Conservation (phyloP, 2,888 invertebrate genomes). For the Chesias legatella region DNA sequence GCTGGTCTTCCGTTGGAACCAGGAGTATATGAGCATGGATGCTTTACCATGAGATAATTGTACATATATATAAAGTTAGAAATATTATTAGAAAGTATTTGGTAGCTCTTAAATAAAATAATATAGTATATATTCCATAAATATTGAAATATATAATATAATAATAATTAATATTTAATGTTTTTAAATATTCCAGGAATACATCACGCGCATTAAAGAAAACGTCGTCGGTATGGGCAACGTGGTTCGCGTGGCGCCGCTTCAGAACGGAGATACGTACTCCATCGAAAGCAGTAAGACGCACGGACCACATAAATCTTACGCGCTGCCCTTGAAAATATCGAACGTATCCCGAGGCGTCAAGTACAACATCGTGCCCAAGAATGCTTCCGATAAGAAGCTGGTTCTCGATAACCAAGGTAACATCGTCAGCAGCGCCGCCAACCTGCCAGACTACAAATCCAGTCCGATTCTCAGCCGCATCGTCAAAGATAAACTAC, state of each 20-base stretch:
- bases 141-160: no score
- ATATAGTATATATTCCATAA: no score
- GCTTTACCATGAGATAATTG: no score
- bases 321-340: slow-evolving; percentile 72
- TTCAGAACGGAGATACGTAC: slow-evolving; percentile 69
- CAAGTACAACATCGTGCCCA: slow-evolving; percentile 73
- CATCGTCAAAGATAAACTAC: slow-evolving; percentile 73
- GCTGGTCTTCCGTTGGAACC: no score
- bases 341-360: slow-evolving; percentile 71
- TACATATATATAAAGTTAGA: no score
- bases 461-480: slow-evolving; percentile 72
- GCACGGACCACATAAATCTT: slow-evolving; percentile 65
- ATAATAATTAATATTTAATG: no score
- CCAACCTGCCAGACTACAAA: slow-evolving; percentile 71
- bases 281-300: slow-evolving; percentile 67
- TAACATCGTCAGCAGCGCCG: slow-evolving; percentile 72
- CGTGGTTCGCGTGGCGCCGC: slow-evolving; percentile 82
- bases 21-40: no score
- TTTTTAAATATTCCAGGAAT: slow-evolving; percentile 54
- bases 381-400: slow-evolving; percentile 74
- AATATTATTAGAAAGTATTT: no score
- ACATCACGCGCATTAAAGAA: slow-evolving; percentile 81
- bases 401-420: slow-evolving; percentile 71
- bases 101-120: no score
- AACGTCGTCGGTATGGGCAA: slow-evolving; percentile 88